Evolutionary conservation across 2,797 vertebrate species (phyloP), one percentile per base, ranked within the genome.

Genomic region (Protosalanx chinensis): DNA sequence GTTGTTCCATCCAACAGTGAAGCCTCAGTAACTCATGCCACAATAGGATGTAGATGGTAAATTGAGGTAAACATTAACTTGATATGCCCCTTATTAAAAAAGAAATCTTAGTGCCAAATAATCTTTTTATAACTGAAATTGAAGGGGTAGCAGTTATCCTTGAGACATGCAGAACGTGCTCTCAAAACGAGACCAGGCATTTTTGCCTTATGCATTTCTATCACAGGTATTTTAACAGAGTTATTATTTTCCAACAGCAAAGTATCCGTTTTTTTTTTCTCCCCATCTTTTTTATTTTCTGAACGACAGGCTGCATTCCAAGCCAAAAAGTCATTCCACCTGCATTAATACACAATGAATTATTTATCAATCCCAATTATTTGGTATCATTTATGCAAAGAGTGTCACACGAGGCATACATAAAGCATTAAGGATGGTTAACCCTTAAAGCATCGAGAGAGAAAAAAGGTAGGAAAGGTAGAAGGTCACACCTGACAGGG

Each of bases 311-410:
- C 90, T 92, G 89, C 88, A 90, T 86, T 92, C 87, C 84, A 86
- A 92, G 92, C 88, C 92, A 90, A 93, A 93, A 95, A 96, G 94
- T 94, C 92, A 96, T 95, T 96, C 95, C 94, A 93, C 91, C 94
- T 95, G 94, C 92, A 95, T 96, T 98, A 98, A 96, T 96, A 96
- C 93, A 93, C 88, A 94, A 95, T 99, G 93, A 99, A 99, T 99
- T 95, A 98, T 99, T 95, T 96, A 99, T 97, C 94, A 85, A 87
- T 92, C 92, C 94, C 95, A 97, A 98, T 98, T 97, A 98, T 96
- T 97, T 98, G 96, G 96, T 95, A 97, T 96, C 94, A 96, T 96
- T 96, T 97, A 98, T 98, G 96, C 96, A 98, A 96, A 97, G 94
- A 93, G 93, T 95, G 94, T 95, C 92, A 93, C 93, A 95, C 95